Percentiles rank a stretch among this genome's conserved stretches.
phyloP scores from a whole-genome alignment of 2,797 vertebrate species.

The Petrocephalus sullivani region DNA sequence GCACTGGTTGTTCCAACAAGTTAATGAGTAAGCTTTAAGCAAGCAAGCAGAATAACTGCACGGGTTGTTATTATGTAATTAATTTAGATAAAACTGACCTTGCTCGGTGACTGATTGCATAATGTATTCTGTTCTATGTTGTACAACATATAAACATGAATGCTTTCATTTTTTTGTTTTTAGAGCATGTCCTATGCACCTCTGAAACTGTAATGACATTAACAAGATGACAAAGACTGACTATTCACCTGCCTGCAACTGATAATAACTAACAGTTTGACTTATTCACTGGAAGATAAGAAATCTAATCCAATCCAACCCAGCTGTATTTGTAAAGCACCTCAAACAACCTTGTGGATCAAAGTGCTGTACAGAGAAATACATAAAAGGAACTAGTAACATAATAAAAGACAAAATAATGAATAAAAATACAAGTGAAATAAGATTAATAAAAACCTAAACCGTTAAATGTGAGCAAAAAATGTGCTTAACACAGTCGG shows the following conservation, averaged over 20 bases:
- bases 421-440: too few relatives aligned
- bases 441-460: too few relatives aligned
- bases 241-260: not conserved
- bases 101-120: conserved; percentile 33
- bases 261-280: not conserved
- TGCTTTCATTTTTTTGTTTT: not conserved
- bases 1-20: not conserved
- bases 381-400: too few relatives aligned
- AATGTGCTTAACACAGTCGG: not conserved
- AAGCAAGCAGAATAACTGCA: not conserved
- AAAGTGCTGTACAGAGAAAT: too few relatives aligned
- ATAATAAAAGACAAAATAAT: too few relatives aligned
- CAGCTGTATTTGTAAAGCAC: too few relatives aligned
- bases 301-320: not conserved
- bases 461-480: too few relatives aligned
- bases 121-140: not conserved
- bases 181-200: not conserved
- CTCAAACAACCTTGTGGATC: too few relatives aligned
- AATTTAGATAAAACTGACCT: conserved; percentile 35
- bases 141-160: not conserved
- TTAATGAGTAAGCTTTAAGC: not conserved
- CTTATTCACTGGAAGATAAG: not conserved
- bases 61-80: conserved; percentile 20
- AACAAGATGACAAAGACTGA: not conserved
- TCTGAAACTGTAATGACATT: not conserved